Evolutionary conservation across 2,797 vertebrate genomes (phyloP).

Genomic region (Tauraco hartlaubi): DNA sequence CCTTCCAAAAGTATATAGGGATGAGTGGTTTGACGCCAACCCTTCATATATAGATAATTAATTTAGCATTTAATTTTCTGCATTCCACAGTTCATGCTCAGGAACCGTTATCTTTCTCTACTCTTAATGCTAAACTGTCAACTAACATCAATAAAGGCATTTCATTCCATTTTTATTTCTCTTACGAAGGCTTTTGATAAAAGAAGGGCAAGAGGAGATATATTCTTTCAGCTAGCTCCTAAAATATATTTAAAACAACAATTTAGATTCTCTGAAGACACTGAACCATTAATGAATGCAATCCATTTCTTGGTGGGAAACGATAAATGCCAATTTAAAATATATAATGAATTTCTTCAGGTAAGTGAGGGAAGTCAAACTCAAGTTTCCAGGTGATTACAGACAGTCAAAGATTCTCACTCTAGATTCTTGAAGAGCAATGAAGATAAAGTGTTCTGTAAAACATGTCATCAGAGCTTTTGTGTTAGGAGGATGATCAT

Average conservation of each 20-base stretch:
- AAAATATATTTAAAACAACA: constrained; percentile 17
- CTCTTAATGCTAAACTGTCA: background rate
- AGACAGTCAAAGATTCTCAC: background rate
- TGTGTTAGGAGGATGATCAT: background rate
- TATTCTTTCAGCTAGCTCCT: background rate
- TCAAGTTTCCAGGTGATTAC: background rate
- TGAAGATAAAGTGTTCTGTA: background rate
- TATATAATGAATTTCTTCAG: background rate
- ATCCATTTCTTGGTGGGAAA: background rate
- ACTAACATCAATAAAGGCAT: background rate
- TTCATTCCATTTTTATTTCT: background rate
- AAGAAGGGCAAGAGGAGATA: background rate
- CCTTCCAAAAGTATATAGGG: background rate
- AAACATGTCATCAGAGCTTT: background rate
- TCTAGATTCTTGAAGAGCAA: background rate
- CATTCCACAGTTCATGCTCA: background rate
- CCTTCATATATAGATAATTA: background rate
- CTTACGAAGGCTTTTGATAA: background rate
- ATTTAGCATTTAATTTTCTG: background rate
- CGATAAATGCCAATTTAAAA: background rate
- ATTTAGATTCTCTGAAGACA: background rate
- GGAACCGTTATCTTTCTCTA: background rate
- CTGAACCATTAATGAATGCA: background rate
- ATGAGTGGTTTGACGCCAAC: background rate
- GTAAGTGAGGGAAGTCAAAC: background rate